phyloP scores from a whole-genome alignment of 2,797 vertebrate species.

The Numenius phaeopus region DNA sequence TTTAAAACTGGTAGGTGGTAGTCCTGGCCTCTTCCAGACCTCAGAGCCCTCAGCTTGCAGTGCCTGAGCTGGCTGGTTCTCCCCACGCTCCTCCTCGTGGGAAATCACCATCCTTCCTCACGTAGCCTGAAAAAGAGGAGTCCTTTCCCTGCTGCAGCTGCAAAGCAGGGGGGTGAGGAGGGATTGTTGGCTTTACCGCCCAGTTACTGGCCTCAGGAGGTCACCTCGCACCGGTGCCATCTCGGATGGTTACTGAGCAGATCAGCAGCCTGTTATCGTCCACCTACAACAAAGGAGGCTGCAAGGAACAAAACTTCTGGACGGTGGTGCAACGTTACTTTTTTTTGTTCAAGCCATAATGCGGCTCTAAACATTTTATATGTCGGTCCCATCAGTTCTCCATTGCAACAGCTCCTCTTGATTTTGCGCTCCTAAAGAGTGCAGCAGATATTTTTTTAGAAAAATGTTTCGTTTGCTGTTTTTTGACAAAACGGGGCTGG shows the following conservation, averaged over 20 bases:
- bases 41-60: background rate
- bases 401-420: background rate
- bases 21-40: background rate
- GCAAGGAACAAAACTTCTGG: background rate
- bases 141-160: background rate
- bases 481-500: background rate
- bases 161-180: background rate
- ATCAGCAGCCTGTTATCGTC: rapidly evolving
- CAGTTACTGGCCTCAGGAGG: background rate
- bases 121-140: background rate
- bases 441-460: background rate
- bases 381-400: background rate
- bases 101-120: background rate
- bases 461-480: background rate
- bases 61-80: background rate
- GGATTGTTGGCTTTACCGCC: background rate
- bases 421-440: background rate
- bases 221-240: background rate
- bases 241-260: background rate
- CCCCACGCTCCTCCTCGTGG: background rate
- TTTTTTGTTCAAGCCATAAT: background rate
- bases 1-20: background rate
- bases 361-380: background rate
- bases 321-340: background rate
- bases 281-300: background rate